phyloP scores from a whole-genome alignment of 2,113 vertebrate species.

The Arizona elegans region DNA sequence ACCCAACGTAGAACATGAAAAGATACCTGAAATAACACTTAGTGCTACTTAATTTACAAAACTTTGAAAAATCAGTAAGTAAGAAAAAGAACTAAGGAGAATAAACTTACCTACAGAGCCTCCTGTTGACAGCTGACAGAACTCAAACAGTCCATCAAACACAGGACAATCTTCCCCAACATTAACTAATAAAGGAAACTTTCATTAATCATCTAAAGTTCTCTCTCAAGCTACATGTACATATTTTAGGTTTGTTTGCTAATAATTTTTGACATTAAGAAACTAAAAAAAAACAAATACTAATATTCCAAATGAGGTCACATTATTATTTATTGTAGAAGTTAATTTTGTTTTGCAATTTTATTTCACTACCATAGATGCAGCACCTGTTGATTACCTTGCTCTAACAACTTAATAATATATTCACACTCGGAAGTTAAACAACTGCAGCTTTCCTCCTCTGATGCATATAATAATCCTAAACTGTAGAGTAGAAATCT shows the following conservation, averaged over 20 bases:
- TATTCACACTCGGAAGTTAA: not conserved
- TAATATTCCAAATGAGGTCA: not conserved
- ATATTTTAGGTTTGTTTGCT: not conserved
- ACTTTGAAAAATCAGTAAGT: not conserved
- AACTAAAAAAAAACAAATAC: not conserved
- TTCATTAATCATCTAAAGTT: constrained; percentile 11
- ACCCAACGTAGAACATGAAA: not conserved
- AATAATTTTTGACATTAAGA: not conserved
- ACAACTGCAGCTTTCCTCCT: not conserved
- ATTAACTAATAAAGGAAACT: constrained; percentile 70
- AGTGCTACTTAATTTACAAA: not conserved
- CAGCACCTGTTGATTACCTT: not conserved
- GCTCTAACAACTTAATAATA: not conserved
- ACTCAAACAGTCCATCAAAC: constrained; percentile 83
- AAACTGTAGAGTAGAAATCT: not conserved
- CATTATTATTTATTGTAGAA: not conserved
- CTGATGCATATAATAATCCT: not conserved
- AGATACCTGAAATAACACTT: not conserved
- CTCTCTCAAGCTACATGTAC: not conserved
- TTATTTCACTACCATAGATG: not conserved
- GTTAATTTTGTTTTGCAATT: not conserved
- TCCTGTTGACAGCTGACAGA: constrained; percentile 82
- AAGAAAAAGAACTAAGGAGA: not conserved
- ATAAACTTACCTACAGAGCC: constrained; percentile 78
- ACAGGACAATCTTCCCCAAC: constrained; percentile 85